phyloP scores from a whole-genome alignment of 92 coral and sea anemone genomes.

The Nematostella vectensis region DNA sequence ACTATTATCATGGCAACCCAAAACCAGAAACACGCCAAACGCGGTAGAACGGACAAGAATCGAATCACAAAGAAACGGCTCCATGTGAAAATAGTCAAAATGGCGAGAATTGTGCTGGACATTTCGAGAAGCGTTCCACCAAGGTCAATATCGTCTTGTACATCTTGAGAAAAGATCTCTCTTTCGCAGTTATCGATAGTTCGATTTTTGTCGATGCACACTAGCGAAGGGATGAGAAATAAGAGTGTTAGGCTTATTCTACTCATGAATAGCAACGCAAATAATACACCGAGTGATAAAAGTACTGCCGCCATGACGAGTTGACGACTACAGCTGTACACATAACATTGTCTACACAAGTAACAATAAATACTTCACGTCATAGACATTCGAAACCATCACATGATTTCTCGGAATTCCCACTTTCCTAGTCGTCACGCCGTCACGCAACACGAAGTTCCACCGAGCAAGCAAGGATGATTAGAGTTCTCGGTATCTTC shows the following conservation, averaged over 20 bases:
- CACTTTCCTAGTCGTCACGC: too few relatives aligned
- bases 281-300: neutral
- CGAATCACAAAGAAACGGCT: constrained; percentile 29
- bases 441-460: too few relatives aligned
- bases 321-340: too few relatives aligned
- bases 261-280: neutral
- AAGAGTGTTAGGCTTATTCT: constrained; percentile 27
- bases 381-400: too few relatives aligned
- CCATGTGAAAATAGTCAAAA: constrained; percentile 38
- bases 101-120: constrained; percentile 16
- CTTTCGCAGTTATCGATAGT: constrained; percentile 55
- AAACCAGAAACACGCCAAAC: constrained; percentile 53
- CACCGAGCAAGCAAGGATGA: constrained; percentile 7
- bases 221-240: constrained; percentile 32
- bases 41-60: constrained; percentile 24
- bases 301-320: too few relatives aligned
- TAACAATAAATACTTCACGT: too few relatives aligned
- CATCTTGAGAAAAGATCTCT: constrained; percentile 26
- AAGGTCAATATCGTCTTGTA: constrained; percentile 28
- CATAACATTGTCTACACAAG: too few relatives aligned
- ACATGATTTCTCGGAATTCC: too few relatives aligned
- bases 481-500: constrained; percentile 15
- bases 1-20: constrained; percentile 23
- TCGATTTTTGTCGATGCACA: constrained; percentile 34
- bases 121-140: constrained; percentile 47